Conservation (phyloP, 2,888 invertebrate genomes). For the Lingula anatina region DNA sequence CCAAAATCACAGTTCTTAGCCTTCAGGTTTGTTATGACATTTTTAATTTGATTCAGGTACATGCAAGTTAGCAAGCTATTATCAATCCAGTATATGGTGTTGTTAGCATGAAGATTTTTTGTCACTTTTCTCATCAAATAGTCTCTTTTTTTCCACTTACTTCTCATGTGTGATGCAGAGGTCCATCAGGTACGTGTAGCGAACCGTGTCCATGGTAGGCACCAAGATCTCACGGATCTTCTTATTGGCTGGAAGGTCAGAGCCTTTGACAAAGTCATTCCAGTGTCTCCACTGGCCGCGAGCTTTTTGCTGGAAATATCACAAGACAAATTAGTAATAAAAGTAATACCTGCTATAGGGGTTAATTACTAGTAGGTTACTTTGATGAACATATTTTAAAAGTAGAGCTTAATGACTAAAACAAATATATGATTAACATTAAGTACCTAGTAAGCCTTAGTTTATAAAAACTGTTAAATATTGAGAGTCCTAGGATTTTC, state of each 20-base stretch:
- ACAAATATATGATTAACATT: too few species aligned
- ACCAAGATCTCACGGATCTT: slow-evolving; percentile 53
- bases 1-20: too few species aligned
- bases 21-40: too few species aligned
- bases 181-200: slow-evolving; percentile 53
- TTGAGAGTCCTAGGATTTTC: too few species aligned
- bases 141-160: slow-evolving; percentile 19
- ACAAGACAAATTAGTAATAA: too few species aligned
- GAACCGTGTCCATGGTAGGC: slow-evolving; percentile 55
- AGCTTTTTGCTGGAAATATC: slow-evolving; percentile 60
- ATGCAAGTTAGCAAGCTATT: background rate
- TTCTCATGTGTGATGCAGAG: slow-evolving; percentile 47
- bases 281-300: slow-evolving; percentile 85
- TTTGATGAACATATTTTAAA: too few species aligned
- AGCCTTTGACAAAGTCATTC: slow-evolving; percentile 64
- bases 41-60: background rate
- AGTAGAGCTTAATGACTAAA: too few species aligned
- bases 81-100: background rate
- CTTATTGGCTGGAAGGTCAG: slow-evolving; percentile 40
- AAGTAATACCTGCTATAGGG: too few species aligned
- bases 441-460: too few species aligned
- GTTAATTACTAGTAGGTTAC: too few species aligned
- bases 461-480: too few species aligned
- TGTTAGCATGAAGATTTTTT: background rate
- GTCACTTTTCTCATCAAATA: background rate